phyloP scores from a whole-genome alignment of 1,140 invertebrate genomes.

The Pseudomyrmex concolor region DNA sequence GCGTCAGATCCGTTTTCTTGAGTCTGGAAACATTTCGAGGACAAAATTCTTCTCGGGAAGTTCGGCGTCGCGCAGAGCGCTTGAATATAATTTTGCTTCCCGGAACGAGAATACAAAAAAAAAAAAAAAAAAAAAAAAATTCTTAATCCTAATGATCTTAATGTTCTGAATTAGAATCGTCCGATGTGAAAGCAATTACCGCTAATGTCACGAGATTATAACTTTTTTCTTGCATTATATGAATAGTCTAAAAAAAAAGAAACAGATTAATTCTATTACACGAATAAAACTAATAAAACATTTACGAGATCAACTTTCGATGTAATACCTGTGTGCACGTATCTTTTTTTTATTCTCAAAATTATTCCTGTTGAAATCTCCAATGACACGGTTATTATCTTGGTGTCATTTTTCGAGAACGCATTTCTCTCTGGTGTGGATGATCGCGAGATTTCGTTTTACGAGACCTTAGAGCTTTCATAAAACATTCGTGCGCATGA shows the following conservation, averaged over 20 bases:
- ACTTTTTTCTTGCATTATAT: too few species aligned
- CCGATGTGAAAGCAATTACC: neutral
- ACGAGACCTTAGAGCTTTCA: conserved; percentile 8
- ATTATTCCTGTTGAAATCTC: neutral
- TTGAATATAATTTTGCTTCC: too few species aligned
- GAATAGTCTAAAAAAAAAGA: neutral
- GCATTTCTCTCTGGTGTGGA: neutral
- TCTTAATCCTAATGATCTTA: neutral
- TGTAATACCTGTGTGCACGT: neutral
- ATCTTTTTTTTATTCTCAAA: neutral
- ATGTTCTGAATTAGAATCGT: neutral
- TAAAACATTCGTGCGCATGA: conserved; percentile 35
- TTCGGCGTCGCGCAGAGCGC: too few species aligned
- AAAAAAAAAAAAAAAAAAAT: too few species aligned
- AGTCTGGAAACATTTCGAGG: too few species aligned
- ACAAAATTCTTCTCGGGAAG: too few species aligned
- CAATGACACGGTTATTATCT: neutral
- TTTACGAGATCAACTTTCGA: neutral
- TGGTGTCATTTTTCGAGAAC: neutral
- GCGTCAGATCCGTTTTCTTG: too few species aligned
- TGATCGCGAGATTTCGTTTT: conserved; percentile 56
- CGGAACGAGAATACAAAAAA: too few species aligned
- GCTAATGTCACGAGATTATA: too few species aligned
- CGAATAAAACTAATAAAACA: neutral
- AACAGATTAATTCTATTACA: neutral